Conservation (phyloP, 2,797 vertebrate genomes). For the Sebastes paucispinis region DNA sequence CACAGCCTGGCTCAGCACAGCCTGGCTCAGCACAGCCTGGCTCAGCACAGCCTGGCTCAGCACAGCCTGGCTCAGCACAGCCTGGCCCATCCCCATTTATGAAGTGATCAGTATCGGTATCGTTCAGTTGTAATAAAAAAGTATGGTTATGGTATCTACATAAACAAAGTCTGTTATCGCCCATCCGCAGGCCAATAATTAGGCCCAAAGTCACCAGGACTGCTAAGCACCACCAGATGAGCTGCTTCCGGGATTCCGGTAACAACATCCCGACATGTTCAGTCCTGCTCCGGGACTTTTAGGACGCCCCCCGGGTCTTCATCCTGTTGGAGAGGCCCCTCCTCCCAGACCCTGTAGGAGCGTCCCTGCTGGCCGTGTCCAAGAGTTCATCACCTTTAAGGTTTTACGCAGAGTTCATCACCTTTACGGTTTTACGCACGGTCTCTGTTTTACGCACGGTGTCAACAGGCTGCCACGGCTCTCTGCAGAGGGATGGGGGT, state of each 20-base stretch:
- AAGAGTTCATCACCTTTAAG: not conserved
- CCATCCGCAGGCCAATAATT: not conserved
- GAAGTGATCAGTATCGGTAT: too few relatives aligned
- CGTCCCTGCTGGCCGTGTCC: not conserved
- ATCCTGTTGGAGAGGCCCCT: not conserved
- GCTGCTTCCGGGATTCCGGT: conserved; percentile 8
- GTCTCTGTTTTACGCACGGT: too few relatives aligned
- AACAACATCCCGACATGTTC: not conserved
- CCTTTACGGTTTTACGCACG: not conserved
- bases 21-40: too few relatives aligned
- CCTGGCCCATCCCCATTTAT: too few relatives aligned
- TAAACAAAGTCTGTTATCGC: too few relatives aligned
- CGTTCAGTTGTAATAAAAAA: too few relatives aligned
- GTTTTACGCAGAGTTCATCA: not conserved
- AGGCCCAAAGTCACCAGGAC: conserved; percentile 31
- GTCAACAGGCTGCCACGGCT: conserved; percentile 66
- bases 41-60: too few relatives aligned
- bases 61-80: too few relatives aligned
- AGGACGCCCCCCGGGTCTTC: not conserved
- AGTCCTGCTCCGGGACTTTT: not conserved
- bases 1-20: too few relatives aligned
- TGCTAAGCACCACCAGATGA: not conserved
- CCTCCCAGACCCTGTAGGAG: not conserved
- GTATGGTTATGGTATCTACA: too few relatives aligned
- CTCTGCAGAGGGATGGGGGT: conserved; percentile 54